Evolutionary conservation across 2,888 invertebrate genomes (phyloP).

Genomic region (Xylota sylvarum): DNA sequence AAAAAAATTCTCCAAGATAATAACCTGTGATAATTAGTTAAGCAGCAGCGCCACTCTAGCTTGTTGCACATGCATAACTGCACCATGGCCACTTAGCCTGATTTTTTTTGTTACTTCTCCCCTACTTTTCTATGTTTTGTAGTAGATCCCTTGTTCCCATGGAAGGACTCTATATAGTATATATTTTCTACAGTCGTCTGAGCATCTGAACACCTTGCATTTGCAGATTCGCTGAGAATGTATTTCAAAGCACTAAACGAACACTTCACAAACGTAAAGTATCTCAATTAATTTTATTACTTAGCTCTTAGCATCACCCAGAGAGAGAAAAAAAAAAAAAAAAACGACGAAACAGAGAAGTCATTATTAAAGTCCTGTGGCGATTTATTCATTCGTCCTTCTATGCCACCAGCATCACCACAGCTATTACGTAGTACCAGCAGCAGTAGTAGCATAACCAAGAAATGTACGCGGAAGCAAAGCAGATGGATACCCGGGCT

Average conservation of each 20-base stretch:
- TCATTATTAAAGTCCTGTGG: constrained; percentile 77
- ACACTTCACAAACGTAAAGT: constrained; percentile 76
- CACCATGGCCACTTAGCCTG: constrained; percentile 67
- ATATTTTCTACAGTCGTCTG: constrained; percentile 25
- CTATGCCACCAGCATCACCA: constrained; percentile 30
- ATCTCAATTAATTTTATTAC: constrained; percentile 77
- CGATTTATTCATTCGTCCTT: constrained; percentile 74
- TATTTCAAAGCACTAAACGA: constrained; percentile 75
- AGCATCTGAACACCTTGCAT: constrained; percentile 58
- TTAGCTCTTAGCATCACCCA: constrained; percentile 71
- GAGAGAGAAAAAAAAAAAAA: constrained; percentile 2
- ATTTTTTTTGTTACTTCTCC: constrained; percentile 26
- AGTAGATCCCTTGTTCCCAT: constrained; percentile 4
- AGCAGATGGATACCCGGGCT: constrained; percentile 68
- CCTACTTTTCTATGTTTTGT: constrained; percentile 9
- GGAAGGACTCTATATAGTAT: constrained; percentile 25
- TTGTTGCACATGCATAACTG: constrained; percentile 55
- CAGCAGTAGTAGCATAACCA: constrained; percentile 5
- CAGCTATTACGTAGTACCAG: constrained; percentile 25
- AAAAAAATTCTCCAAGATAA: constrained; percentile 11
- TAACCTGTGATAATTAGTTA: constrained; percentile 50
- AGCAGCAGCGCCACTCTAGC: constrained; percentile 39
- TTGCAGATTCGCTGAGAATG: constrained; percentile 59
- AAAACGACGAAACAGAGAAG: constrained; percentile 38
- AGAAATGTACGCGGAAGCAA: constrained; percentile 47